Percentiles rank a stretch among this genome's conserved stretches.
Conservation (phyloP, 2,888 invertebrate species). For the Clistopyga incitator region DNA sequence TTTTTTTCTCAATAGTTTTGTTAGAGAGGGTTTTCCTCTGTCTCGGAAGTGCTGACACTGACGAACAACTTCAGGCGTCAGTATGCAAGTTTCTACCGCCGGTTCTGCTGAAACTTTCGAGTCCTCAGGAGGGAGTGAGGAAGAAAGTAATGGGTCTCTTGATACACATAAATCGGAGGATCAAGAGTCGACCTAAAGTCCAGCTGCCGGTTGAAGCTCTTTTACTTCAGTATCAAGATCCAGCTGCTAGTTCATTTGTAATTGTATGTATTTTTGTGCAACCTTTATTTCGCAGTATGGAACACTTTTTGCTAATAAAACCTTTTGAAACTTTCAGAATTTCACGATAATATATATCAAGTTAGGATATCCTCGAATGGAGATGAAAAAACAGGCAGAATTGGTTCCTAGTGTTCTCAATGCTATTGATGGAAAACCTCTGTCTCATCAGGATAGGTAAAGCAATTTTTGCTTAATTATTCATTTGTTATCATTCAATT, state of each 20-base stretch:
- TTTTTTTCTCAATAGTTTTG: constrained; percentile 87
- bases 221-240: constrained; percentile 92
- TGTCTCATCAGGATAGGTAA: constrained; percentile 93
- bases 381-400: constrained; percentile 90
- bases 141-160: constrained; percentile 96
- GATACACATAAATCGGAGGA: constrained; percentile 95
- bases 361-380: constrained; percentile 94
- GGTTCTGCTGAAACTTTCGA: constrained; percentile 95
- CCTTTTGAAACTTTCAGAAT: constrained; percentile 87
- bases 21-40: constrained; percentile 95
- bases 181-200: constrained; percentile 93
- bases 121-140: constrained; percentile 93
- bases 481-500: neutral
- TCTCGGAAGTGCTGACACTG: constrained; percentile 94
- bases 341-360: constrained; percentile 97
- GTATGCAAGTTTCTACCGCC: constrained; percentile 94
- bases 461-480: constrained; percentile 45
- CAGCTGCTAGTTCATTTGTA: constrained; percentile 91
- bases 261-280: constrained; percentile 86
- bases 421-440: constrained; percentile 92
- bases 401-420: constrained; percentile 91
- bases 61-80: constrained; percentile 94
- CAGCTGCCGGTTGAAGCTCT: constrained; percentile 94
- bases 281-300: neutral
- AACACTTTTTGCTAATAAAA: constrained; percentile 43